phyloP scores from a whole-genome alignment of 2,113 vertebrate genomes.

The Steatornis caripensis region DNA sequence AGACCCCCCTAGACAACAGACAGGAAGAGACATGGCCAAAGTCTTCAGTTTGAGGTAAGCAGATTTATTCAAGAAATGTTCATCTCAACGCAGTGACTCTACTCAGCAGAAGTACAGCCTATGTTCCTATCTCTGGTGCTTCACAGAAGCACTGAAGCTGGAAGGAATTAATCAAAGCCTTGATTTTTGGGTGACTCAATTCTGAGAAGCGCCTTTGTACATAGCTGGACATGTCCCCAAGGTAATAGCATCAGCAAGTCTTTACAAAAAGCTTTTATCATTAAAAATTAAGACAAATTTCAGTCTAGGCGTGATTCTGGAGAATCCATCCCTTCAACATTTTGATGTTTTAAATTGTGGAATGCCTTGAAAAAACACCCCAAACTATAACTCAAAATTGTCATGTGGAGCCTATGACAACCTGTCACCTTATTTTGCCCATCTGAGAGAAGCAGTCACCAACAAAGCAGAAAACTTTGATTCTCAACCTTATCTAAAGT shows the following conservation, averaged over 20 bases:
- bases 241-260: not conserved
- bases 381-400: not conserved
- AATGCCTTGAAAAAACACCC: not conserved
- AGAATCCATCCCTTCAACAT: not conserved
- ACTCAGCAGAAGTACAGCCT: not conserved
- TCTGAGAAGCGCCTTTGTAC: not conserved
- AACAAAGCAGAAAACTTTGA: not conserved
- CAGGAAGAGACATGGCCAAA: not conserved
- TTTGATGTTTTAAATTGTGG: not conserved
- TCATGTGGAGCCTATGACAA: not conserved
- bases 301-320: not conserved
- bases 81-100: not conserved
- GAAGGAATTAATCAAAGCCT: not conserved
- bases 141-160: not conserved
- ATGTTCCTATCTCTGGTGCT: not conserved
- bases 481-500: not conserved
- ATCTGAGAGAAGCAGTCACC: not conserved
- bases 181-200: not conserved
- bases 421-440: not conserved
- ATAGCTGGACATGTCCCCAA: not conserved
- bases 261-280: not conserved
- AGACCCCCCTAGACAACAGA: not conserved
- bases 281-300: slow-evolving; percentile 18
- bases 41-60: not conserved
- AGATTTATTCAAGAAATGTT: not conserved